These are phyloP conservation scores for Melanotaenia parkinsoni DNA, from an alignment of 2,797 vertebrate species.

Conservation along the genomic window DNA sequence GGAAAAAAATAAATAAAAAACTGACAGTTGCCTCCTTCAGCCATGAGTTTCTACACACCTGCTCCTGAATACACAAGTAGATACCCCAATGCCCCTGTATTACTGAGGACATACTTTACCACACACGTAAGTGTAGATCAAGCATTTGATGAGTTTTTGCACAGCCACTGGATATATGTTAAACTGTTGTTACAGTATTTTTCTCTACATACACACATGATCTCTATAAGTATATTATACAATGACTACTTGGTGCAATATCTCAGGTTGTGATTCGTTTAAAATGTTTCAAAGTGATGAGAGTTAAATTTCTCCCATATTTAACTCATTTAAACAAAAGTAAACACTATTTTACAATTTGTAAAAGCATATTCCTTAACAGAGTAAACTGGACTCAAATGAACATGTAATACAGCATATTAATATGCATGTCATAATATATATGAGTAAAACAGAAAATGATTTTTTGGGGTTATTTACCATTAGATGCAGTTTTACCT, in stretches of 20 bases:
- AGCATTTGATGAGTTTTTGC: conserved; percentile 7
- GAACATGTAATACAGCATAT: neutral
- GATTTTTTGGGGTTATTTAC: neutral
- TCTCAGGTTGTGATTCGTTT: neutral
- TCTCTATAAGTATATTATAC: neutral
- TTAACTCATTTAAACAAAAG: neutral
- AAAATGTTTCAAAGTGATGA: neutral
- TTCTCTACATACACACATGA: neutral
- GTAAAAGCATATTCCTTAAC: neutral
- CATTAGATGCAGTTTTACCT: conserved; percentile 52
- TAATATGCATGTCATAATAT: too few species aligned
- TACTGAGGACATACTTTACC: conserved; percentile 2
- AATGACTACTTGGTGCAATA: neutral
- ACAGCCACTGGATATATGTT: neutral
- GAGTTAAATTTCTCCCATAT: neutral
- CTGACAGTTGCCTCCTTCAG: conserved; percentile 47
- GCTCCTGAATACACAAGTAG: conserved; percentile 30
- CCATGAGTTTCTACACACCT: conserved; percentile 39
- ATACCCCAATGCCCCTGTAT: conserved; percentile 5
- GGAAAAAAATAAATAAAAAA: conserved; percentile 2
- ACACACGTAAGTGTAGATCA: neutral
- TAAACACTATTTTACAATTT: neutral
- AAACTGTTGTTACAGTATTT: neutral
- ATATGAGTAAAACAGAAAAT: too few species aligned
- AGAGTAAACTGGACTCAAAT: neutral